phyloP scores from a whole-genome alignment of 2,797 vertebrate species.

The Peromyscus eremicus region DNA sequence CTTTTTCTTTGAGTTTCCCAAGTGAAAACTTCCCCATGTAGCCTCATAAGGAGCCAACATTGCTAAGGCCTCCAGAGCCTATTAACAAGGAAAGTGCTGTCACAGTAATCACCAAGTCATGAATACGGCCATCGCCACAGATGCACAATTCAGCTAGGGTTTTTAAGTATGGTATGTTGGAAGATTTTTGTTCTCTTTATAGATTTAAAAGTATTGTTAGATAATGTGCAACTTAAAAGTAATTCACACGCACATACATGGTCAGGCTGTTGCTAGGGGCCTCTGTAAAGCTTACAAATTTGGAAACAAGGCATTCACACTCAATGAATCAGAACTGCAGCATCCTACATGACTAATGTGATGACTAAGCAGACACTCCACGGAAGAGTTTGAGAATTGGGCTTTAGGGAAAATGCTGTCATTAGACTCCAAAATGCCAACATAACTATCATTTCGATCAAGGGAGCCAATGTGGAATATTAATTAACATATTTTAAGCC shows the following conservation, averaged over 20 bases:
- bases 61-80: neutral
- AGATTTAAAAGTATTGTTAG: constrained; percentile 57
- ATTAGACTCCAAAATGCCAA: constrained; percentile 53
- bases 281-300: constrained; percentile 60
- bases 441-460: constrained; percentile 63
- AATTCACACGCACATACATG: constrained; percentile 59
- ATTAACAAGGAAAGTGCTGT: neutral
- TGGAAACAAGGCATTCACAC: constrained; percentile 62
- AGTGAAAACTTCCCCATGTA: neutral
- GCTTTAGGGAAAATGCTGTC: constrained; percentile 66
- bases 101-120: neutral
- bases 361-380: constrained; percentile 72
- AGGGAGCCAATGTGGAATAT: constrained; percentile 54
- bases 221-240: constrained; percentile 72
- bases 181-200: neutral
- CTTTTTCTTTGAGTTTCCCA: constrained; percentile 28
- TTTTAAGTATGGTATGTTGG: constrained; percentile 36
- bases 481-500: constrained; percentile 68
- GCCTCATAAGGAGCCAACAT: neutral
- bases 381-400: constrained; percentile 60
- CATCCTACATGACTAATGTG: constrained; percentile 58
- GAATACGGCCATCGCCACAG: neutral
- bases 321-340: constrained; percentile 70
- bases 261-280: constrained; percentile 51
- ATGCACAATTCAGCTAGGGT: neutral